These are phyloP conservation scores for Nasonovia ribisnigri DNA, from an alignment of 2,888 invertebrate species.

Conservation along the genomic window DNA sequence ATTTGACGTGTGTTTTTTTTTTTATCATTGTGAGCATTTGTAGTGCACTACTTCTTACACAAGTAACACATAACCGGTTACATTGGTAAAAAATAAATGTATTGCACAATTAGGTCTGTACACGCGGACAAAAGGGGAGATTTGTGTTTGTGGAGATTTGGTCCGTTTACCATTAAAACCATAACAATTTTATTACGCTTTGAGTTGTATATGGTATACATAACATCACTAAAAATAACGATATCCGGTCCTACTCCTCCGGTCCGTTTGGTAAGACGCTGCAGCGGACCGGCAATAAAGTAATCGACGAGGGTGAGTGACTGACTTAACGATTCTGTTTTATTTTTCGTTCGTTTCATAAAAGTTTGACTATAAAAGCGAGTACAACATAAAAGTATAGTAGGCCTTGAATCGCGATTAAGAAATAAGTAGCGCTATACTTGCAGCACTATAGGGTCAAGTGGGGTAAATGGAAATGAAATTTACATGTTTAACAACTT, in stretches of 20 bases:
- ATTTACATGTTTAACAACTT: no score
- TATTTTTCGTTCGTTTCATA: not conserved
- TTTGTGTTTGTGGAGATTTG: not conserved
- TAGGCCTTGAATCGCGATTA: not conserved
- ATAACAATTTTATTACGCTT: slow-evolving; percentile 6
- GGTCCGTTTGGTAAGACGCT: not conserved
- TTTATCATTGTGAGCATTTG: not conserved
- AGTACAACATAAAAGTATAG: not conserved
- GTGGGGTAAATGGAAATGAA: no score
- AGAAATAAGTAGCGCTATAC: not conserved
- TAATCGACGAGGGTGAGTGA: slow-evolving; percentile 21
- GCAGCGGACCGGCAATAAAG: slow-evolving; percentile 11
- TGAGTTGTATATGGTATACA: not conserved
- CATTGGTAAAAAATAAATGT: not conserved
- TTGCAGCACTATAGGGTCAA: not conserved
- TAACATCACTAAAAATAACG: slow-evolving; percentile 22
- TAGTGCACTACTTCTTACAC: not conserved
- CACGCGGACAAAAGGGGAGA: not conserved
- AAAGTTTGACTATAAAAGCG: not conserved
- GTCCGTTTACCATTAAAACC: slow-evolving; percentile 22
- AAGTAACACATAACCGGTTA: not conserved
- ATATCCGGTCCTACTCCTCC: not conserved
- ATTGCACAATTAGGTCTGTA: not conserved
- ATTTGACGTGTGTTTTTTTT: not conserved
- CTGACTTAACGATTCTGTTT: slow-evolving; percentile 13